Evolutionary conservation across 1,140 invertebrate species (phyloP), one percentile per base, ranked within the genome.

Genomic region (Drosophila orosa): DNA sequence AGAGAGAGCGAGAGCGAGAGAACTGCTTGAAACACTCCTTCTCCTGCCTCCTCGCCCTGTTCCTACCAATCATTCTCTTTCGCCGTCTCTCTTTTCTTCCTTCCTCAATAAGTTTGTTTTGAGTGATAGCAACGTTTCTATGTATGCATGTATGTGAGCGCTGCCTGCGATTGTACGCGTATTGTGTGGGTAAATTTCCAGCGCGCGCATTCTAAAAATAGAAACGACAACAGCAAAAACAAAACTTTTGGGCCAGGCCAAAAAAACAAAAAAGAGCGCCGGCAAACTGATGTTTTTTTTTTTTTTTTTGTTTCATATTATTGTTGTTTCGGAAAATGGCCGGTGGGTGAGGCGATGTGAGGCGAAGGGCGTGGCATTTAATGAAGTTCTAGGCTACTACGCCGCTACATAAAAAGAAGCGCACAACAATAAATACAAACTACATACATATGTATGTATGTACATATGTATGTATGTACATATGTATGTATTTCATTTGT

Each of bases 161-260:
- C 45, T 50, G 54, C 35, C 6, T 61, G 61, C 42, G 24, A 65
- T 22, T 69, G 56, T 69, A 27, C 54, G 52, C 33, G 42, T 74
- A 60, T 48, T 75, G 65, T 74, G 31, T 75, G 77, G 81, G 81
- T 84, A 89, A 89, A 84, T 89, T 89, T 89, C 85, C 84, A 90
- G 85, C 85, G 75, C 75, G 59, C 67, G 86, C 54, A 74, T 76
- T 89, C 84, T 89, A 89, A 75, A 89, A 89, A 89, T 89, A 89
- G 85, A 77, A 58, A 60, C 68, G 87, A 76, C 72, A 75, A 75
- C 72, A 74, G 60, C 68, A 61, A 61, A 74, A 63, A 54, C 56
- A 61, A 61, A 74, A 63, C 72, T 63, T 74, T 74, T 74, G 48
- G 74, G 63, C 56, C 65, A 55, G 40, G 37, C 67, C 19, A 37